Evolutionary conservation across 2,113 vertebrate species (phyloP).

Genomic region (Hipposideros armiger): DNA sequence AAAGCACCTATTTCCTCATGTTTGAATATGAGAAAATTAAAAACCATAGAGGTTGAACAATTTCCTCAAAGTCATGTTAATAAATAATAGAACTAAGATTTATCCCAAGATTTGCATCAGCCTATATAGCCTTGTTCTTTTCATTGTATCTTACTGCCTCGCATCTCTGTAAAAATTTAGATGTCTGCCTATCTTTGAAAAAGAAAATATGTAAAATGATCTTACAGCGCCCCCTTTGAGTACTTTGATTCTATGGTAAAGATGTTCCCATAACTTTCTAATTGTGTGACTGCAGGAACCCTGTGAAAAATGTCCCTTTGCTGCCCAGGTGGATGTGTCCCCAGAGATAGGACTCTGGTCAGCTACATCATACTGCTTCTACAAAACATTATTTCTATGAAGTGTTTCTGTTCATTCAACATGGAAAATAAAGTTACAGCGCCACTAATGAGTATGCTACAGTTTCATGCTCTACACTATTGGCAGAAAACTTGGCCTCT

Average conservation of each 20-base stretch:
- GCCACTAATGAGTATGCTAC: conserved; percentile 7
- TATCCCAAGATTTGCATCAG: conserved; percentile 8
- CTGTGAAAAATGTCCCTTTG: conserved; percentile 30
- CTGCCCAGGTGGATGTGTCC: not conserved
- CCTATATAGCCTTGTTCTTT: conserved; percentile 37
- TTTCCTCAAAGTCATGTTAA: conserved; percentile 60
- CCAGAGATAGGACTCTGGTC: not conserved
- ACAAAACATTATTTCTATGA: conserved; percentile 41
- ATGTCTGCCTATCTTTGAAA: conserved; percentile 54
- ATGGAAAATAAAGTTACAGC: conserved; percentile 61
- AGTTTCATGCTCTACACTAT: not conserved
- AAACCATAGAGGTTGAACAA: conserved; percentile 55
- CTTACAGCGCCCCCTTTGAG: conserved; percentile 38
- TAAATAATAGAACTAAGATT: conserved; percentile 62
- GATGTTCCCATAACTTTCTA: not conserved
- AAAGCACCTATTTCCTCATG: conserved; percentile 53
- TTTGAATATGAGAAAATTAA: conserved; percentile 65
- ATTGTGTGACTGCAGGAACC: not conserved
- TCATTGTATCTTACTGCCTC: not conserved
- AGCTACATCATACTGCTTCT: not conserved
- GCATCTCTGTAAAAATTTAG: conserved; percentile 50
- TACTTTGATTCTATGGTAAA: not conserved
- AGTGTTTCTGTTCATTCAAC: conserved; percentile 56
- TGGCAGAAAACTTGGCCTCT: conserved; percentile 57
- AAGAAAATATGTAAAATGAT: conserved; percentile 57